These are phyloP conservation scores for Lepidochitona cinerea DNA, from an alignment of 2,888 invertebrate genomes.

Conservation along the genomic window DNA sequence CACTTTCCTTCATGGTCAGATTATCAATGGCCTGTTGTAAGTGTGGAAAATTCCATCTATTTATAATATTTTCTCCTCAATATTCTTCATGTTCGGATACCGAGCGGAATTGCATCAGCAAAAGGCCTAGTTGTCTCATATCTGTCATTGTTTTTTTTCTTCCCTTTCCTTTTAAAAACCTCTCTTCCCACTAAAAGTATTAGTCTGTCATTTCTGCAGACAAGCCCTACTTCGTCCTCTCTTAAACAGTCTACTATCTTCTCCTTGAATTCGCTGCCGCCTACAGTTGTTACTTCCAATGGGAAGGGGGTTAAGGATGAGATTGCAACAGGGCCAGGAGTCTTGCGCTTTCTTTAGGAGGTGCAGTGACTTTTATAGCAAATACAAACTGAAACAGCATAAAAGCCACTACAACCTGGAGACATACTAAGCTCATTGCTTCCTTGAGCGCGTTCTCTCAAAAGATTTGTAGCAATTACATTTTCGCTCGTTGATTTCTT, in stretches of 20 bases:
- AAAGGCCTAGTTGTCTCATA: not conserved
- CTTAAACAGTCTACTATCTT: not conserved
- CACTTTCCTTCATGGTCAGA: not conserved
- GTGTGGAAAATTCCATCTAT: not conserved
- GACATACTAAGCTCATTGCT: not conserved
- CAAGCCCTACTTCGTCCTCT: not conserved
- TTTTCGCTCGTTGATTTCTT: not conserved
- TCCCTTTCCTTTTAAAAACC: not conserved
- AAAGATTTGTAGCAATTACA: not conserved
- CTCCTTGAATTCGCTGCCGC: not conserved
- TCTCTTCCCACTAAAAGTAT: not conserved
- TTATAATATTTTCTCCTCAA: not conserved
- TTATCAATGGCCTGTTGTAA: not conserved
- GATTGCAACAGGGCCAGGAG: not conserved
- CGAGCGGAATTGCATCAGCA: not conserved
- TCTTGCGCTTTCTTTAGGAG: not conserved
- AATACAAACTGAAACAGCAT: not conserved
- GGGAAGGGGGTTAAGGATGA: not conserved
- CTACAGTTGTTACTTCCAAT: not conserved
- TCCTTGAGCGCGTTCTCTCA: not conserved
- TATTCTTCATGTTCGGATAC: not conserved
- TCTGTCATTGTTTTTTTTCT: not conserved
- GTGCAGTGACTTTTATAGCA: not conserved
- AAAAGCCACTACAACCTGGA: not conserved
- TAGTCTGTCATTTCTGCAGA: not conserved